phyloP scores from a whole-genome alignment of 1,140 invertebrate genomes.

The Drusus annulatus region DNA sequence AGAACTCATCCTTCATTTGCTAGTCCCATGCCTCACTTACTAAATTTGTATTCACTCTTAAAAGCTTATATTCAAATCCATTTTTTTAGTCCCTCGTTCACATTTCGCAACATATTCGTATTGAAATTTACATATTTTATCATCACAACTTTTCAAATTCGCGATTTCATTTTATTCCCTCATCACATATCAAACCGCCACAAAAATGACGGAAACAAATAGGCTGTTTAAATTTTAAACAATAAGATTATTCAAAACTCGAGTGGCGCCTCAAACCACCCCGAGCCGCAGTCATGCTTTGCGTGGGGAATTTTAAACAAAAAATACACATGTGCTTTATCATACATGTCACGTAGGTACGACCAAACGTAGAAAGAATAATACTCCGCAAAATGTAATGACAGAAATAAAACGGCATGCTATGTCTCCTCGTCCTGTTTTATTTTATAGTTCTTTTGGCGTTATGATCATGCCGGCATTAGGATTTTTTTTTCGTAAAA shows the following conservation, averaged over 20 bases:
- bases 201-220: conserved; percentile 49
- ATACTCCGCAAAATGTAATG: conserved; percentile 56
- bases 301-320: conserved; percentile 47
- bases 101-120: no score
- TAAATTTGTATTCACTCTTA: no score
- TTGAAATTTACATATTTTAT: no score
- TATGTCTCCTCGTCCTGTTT: conserved; percentile 47
- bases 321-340: conserved; percentile 52
- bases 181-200: background rate
- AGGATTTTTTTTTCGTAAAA: no score
- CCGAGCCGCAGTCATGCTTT: conserved; percentile 18
- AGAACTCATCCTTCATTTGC: no score
- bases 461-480: no score
- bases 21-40: no score
- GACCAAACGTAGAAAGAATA: conserved; percentile 49
- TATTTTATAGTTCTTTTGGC: background rate
- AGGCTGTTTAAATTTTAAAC: conserved; percentile 56
- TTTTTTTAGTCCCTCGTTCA: no score
- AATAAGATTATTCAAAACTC: conserved; percentile 58
- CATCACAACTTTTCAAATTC: background rate
- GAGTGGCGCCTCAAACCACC: conserved; percentile 18
- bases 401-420: conserved; percentile 53
- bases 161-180: background rate
- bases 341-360: conserved; percentile 52
- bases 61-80: no score